Base-by-base conservation (phyloP, 64 coral and sea anemone genomes). In the Porites lutea region DNA sequence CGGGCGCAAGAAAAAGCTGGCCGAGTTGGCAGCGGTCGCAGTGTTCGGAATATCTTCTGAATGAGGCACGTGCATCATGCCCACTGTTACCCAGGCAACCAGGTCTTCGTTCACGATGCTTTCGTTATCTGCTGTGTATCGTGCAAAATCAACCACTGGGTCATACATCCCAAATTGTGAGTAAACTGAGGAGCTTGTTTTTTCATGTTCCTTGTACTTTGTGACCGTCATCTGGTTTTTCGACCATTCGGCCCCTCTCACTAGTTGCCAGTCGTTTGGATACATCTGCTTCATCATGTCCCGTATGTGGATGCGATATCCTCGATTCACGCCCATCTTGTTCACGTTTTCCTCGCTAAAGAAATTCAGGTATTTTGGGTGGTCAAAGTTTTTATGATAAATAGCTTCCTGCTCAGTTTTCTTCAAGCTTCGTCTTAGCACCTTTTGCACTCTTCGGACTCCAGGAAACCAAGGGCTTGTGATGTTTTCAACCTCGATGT, bases 11-110 rank as follows among this genome's bases (percentile, higher is more conserved):
- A 79, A 96, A 47, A 96, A 96, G 13, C 95, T 88, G 46, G 92
- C 92, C 3, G 87, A 67, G 76, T 89, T 96, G 52, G 79, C 87
- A 16, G 63, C 59, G 2, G 87, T 96, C 13, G 87, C 87, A 22
- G 95, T 96, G 91, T 79, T 93, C 5, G 95, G 95, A 22, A 96
- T 86, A 51, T 96, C 95, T 79, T 93, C 95, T 20, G 95, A 93
- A 81, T 96, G 95, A 57, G 95, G 95, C 52, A 93, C 79, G 47
- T 96, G 95, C 75, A 93, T 89, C n/a, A 63, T 59, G 6, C 95
- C 95, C 1, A 79, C 78, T 27, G 91, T 93, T 22, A 96, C 95
- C 95, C 95, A 96, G 61, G 91, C 91, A 72, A 96, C 95, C 70
- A 96, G 50, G 19, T 96, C 95, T 90, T 96, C 52, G 74, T 88